phyloP scores from a whole-genome alignment of 2,797 vertebrate genomes.

The Sebastes hubbsi region DNA sequence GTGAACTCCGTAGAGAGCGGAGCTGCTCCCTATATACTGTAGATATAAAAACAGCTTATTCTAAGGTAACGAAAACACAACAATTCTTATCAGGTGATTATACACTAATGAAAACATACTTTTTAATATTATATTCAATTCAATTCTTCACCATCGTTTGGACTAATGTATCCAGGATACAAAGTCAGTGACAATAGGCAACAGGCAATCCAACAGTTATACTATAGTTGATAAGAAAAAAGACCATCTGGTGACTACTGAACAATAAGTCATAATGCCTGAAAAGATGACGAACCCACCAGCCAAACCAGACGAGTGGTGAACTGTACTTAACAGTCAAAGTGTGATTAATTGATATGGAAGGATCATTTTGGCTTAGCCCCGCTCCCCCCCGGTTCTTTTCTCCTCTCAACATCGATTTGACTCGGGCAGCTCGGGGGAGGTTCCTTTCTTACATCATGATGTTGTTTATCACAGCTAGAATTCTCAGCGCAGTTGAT shows the following conservation, averaged over 20 bases:
- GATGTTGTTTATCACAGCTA: slow-evolving; percentile 34
- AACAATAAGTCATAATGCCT: not conserved
- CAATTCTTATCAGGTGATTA: too few relatives aligned
- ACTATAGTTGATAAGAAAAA: not conserved
- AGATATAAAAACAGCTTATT: too few relatives aligned
- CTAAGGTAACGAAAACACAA: too few relatives aligned
- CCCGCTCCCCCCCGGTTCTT: not conserved
- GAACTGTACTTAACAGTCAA: not conserved
- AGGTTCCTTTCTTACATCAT: slow-evolving; percentile 5
- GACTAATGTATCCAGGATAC: not conserved
- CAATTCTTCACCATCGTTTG: not conserved
- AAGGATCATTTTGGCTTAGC: slow-evolving; percentile 3
- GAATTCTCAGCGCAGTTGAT: slow-evolving; percentile 23
- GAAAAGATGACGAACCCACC: not conserved
- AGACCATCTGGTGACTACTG: not conserved
- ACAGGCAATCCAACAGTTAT: not conserved
- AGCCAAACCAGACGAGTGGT: not conserved
- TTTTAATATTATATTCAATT: too few relatives aligned
- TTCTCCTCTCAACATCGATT: not conserved
- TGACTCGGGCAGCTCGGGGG: slow-evolving; percentile 3
- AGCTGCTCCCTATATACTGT: too few relatives aligned
- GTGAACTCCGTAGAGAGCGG: too few relatives aligned
- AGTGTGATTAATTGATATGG: slow-evolving; percentile 25
- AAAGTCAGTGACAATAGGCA: not conserved
- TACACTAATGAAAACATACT: too few relatives aligned